These are phyloP conservation scores for Loripinus fragilis DNA, from an alignment of 2,888 invertebrate genomes.

Conservation along the genomic window DNA sequence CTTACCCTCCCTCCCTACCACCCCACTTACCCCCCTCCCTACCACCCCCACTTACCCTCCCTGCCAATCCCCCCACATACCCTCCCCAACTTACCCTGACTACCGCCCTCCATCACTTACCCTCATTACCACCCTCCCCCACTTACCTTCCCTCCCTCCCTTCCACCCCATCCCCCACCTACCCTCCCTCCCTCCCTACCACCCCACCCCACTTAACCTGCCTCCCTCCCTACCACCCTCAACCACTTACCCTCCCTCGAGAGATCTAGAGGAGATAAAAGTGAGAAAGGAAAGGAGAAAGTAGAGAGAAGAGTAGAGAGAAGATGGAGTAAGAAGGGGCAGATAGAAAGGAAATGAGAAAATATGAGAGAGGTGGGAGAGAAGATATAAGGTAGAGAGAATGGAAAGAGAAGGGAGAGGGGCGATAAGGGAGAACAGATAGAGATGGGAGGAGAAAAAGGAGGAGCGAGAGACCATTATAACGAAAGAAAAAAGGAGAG, in stretches of 20 bases:
- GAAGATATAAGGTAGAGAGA: not conserved
- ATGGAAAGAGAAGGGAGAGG: not conserved
- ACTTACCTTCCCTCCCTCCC: no score
- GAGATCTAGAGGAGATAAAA: conserved; percentile 1
- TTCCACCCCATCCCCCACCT: no score
- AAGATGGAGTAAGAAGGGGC: not conserved
- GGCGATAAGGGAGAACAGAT: not conserved
- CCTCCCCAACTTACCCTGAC: no score
- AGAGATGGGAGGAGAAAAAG: not conserved
- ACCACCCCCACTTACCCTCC: no score
- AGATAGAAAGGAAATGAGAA: conserved; percentile 1
- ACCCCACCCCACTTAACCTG: not conserved
- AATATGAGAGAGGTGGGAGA: not conserved
- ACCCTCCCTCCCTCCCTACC: no score
- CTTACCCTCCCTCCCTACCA: no score
- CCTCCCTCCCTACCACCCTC: not conserved
- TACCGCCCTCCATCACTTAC: no score
- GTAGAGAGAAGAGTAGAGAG: no score
- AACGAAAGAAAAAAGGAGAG: conserved; percentile 4
- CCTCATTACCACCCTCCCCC: no score
- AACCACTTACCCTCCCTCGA: not conserved
- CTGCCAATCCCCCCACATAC: no score
- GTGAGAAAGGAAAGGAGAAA: no score
- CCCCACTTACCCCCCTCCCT: no score
- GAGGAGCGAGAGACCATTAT: not conserved